Base-by-base conservation (phyloP, 2,797 vertebrate genomes). In the Sternotherus odoratus region DNA sequence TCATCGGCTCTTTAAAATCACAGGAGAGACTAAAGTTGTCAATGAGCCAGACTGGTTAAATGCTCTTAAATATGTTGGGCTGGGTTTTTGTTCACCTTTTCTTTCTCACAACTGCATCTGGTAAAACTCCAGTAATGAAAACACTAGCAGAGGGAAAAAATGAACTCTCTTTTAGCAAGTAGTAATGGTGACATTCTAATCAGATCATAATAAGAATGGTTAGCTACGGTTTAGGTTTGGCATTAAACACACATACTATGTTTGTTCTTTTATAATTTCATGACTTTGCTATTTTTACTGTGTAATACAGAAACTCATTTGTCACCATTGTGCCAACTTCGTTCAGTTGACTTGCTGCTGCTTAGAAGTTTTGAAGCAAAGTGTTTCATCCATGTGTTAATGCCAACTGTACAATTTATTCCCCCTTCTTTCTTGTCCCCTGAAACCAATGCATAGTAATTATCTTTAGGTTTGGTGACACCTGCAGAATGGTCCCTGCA, bases 341-440 rank as follows among this genome's bases (percentile, higher is more conserved):
- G 50, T 91, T 97, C 90, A 89, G 83, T 79, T 82, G 80, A 93
- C 95, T 96, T 91, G 91, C 89, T 96, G 96, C 86, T 91, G 89
- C 83, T 91, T 94, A 96, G 95, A 97, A 95, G 88, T 96, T 97
- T 92, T 94, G 94, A 96, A 97, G 95, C 91, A 86, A 19, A 43
- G 56, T 77, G 87, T 95, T 98, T 98, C 88, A 96, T 97, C 90
- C 89, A 93, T 92, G 96, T 91, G 90, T 94, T 97, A 95, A 97
- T 95, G 91, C 56, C 69, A 96, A 95, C 82, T 92, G 39, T 81
- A 86, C 5, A 1, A 83, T 91, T 93, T 96, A 78, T 97, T 91
- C 36, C 83, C 75, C 89, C 63, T 87, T 93, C 49, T 94, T 94
- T 95, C 82, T 86, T 63, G 89, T 95, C 46, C 75, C 77, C 75